Evolutionary conservation across 2,797 vertebrate species (phyloP).

Genomic region (Pangasius sanitwongsei): DNA sequence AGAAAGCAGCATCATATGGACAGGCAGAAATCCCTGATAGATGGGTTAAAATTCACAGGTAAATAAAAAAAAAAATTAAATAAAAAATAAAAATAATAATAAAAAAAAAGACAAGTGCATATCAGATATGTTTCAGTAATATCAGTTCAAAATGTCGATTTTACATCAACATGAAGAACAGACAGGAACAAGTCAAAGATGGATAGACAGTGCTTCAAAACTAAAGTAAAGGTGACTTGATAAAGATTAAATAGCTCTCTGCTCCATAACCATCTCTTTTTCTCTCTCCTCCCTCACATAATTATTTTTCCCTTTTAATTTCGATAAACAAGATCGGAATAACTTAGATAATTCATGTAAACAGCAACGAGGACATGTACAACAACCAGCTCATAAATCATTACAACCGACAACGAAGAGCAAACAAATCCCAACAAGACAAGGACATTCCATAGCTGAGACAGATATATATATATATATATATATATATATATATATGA

Average conservation of each 20-base stretch:
- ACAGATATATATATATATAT: neutral
- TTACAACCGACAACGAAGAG: conserved; percentile 35
- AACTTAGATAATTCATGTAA: conserved; percentile 52
- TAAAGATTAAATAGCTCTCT: conserved; percentile 12
- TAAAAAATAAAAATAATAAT: neutral
- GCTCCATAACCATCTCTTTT: neutral
- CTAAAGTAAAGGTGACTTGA: neutral
- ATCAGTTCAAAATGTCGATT: conserved; percentile 26
- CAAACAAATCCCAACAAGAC: conserved; percentile 30
- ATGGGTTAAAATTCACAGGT: conserved; percentile 39
- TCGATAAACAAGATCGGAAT: conserved; percentile 51
- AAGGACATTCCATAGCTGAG: conserved; percentile 13
- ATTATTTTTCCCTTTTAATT: conserved; percentile 45
- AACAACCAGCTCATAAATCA: conserved; percentile 47
- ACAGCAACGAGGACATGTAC: conserved; percentile 47
- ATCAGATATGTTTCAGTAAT: conserved; percentile 35
- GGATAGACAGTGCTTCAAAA: conserved; percentile 31
- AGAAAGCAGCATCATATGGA: neutral
- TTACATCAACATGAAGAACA: conserved; percentile 17
- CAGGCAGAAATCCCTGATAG: conserved; percentile 38
- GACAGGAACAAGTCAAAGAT: conserved; percentile 10
- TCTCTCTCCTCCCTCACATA: neutral
- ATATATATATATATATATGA: neutral
- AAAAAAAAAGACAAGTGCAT: conserved; percentile 25
- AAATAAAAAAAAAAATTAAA: conserved; percentile 10